A percentile compares a stretch with the other conserved stretches of the same genome.
Conservation (phyloP, 2,888 invertebrate species). For the Phengaris arion region DNA sequence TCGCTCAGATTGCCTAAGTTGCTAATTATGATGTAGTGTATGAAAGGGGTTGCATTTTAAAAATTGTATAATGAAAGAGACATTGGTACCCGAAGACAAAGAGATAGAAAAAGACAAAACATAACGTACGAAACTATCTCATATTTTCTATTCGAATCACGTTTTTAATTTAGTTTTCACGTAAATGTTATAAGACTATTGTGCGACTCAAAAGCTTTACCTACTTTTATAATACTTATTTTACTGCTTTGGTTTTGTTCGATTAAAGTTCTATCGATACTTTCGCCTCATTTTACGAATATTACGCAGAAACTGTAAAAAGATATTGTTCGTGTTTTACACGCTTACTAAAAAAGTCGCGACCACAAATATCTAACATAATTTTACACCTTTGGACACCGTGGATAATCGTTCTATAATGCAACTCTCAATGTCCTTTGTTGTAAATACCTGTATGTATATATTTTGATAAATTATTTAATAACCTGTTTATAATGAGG, state of each 20-base stretch:
- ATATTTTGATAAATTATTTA: too few relatives aligned
- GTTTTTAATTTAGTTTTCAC: neutral
- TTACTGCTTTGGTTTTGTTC: too few relatives aligned
- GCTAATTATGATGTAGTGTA: slow-evolving; percentile 12
- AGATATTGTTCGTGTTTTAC: too few relatives aligned
- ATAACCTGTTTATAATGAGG: neutral
- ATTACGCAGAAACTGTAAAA: too few relatives aligned
- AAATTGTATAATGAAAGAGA: slow-evolving; percentile 19
- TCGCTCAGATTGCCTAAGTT: neutral
- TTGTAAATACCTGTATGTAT: too few relatives aligned
- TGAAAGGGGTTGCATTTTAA: neutral
- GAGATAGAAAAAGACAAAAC: neutral
- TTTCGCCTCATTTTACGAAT: too few relatives aligned
- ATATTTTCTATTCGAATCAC: slow-evolving; percentile 1
- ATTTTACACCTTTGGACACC: too few relatives aligned
- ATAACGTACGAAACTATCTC: neutral
- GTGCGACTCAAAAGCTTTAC: neutral
- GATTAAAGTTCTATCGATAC: too few relatives aligned
- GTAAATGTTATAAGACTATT: neutral
- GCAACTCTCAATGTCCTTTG: too few relatives aligned
- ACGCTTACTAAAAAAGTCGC: too few relatives aligned
- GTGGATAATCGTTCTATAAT: too few relatives aligned
- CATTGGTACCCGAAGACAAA: neutral
- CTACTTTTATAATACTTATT: neutral
- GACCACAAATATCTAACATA: too few relatives aligned